Percentiles rank a stretch among this genome's conserved stretches.
These are phyloP conservation scores for Leucoma salicis DNA, from an alignment of 2,888 invertebrate genomes.

Conservation along the genomic window DNA sequence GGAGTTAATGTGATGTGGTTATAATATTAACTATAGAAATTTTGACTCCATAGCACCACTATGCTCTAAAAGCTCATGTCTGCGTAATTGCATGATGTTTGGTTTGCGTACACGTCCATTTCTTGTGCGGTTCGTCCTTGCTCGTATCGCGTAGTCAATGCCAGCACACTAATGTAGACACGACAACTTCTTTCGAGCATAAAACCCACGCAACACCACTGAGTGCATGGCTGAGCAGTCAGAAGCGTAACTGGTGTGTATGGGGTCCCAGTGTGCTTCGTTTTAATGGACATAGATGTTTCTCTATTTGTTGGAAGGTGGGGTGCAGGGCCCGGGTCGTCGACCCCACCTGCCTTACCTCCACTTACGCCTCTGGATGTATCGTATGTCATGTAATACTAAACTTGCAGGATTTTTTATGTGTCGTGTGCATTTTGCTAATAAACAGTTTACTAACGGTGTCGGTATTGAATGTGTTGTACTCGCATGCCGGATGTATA, in stretches of 20 bases:
- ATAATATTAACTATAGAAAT: conserved; percentile 45
- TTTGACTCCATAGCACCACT: conserved; percentile 79
- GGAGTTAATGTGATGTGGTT: no score
- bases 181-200: conserved; percentile 22
- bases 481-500: not conserved
- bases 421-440: conserved; percentile 42
- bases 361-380: conserved; percentile 83
- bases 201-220: not conserved
- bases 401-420: conserved; percentile 28
- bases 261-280: conserved; percentile 65
- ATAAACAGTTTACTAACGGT: conserved; percentile 48
- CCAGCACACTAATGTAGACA: conserved; percentile 22
- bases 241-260: conserved; percentile 79
- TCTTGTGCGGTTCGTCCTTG: conserved; percentile 25
- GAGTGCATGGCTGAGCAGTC: conserved; percentile 59
- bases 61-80: conserved; percentile 73
- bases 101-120: conserved; percentile 50
- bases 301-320: conserved; percentile 81
- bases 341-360: conserved; percentile 82
- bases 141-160: conserved; percentile 25
- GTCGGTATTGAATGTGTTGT: conserved; percentile 14
- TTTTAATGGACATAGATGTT: conserved; percentile 71
- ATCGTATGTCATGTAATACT: conserved; percentile 71
- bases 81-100: no score
- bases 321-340: conserved; percentile 79